Evolutionary conservation across 1,140 invertebrate genomes (phyloP).

Genomic region (Drosophila eugracilis): DNA sequence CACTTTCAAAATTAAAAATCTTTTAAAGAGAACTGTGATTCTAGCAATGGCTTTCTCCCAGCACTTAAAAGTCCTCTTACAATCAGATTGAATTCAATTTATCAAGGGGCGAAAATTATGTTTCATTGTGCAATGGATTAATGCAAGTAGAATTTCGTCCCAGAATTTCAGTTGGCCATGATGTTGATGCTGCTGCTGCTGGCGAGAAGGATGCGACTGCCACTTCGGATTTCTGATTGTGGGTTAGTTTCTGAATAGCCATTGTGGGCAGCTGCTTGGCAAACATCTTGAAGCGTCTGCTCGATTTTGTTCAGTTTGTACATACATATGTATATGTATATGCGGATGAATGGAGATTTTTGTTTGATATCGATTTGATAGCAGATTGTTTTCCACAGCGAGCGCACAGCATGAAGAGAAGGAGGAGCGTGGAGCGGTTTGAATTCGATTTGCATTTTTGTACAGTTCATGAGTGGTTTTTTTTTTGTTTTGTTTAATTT

Average conservation of each 20-base stretch:
- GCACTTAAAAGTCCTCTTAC: slow-evolving; percentile 56
- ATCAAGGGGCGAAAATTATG: slow-evolving; percentile 34
- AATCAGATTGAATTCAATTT: slow-evolving; percentile 41
- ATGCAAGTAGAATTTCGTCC: slow-evolving; percentile 39
- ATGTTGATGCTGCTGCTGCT: slow-evolving; percentile 38
- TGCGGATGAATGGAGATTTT: slow-evolving; percentile 50
- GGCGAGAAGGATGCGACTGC: slow-evolving; percentile 22
- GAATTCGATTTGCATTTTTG: slow-evolving; percentile 64
- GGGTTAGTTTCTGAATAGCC: slow-evolving; percentile 75
- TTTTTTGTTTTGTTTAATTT: slow-evolving; percentile 32
- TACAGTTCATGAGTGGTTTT: slow-evolving; percentile 65
- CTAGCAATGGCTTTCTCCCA: slow-evolving; percentile 13
- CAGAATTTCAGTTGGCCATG: slow-evolving; percentile 17
- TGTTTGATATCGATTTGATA: slow-evolving; percentile 63
- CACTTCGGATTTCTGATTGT: slow-evolving; percentile 51
- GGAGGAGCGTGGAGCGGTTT: slow-evolving; percentile 59
- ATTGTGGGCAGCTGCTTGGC: slow-evolving; percentile 67
- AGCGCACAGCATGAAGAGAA: slow-evolving; percentile 79
- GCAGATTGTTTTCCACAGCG: slow-evolving; percentile 70
- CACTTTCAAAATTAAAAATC: not conserved
- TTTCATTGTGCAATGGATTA: slow-evolving; percentile 52
- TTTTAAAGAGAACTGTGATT: not conserved
- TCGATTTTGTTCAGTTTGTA: slow-evolving; percentile 16
- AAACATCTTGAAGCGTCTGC: slow-evolving; percentile 84
- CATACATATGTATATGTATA: slow-evolving; percentile 19